phyloP scores from a whole-genome alignment of 2,113 vertebrate species.

The Pelvicachromis taeniatus region DNA sequence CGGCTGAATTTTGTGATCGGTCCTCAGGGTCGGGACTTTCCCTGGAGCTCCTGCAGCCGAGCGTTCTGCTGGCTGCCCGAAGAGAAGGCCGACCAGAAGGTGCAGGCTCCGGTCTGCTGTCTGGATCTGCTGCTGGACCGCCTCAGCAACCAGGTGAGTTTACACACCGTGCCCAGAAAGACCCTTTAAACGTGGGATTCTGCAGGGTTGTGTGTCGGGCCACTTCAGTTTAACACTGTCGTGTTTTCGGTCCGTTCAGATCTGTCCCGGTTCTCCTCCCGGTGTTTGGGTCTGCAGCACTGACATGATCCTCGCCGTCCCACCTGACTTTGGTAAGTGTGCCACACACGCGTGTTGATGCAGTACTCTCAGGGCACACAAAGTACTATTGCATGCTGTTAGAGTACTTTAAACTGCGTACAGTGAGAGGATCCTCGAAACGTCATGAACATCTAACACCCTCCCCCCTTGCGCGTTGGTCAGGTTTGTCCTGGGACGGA shows the following conservation, averaged over 20 bases:
- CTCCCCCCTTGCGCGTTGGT: not conserved
- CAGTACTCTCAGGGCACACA: not conserved
- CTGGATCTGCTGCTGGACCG: conserved; percentile 82
- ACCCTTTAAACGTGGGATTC: not conserved
- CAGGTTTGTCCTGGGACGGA: conserved; percentile 80
- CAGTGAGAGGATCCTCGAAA: not conserved
- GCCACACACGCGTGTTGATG: not conserved
- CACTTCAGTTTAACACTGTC: not conserved
- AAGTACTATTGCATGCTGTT: not conserved
- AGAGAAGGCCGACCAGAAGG: conserved; percentile 49
- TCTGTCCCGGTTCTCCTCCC: conserved; percentile 85
- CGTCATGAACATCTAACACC: fast-evolving
- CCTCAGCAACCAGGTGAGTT: conserved; percentile 76
- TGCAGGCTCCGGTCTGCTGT: conserved; percentile 83
- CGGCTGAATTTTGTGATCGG: not conserved
- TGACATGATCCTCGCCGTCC: conserved; percentile 84
- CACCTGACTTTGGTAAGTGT: conserved; percentile 73
- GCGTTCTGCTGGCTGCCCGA: conserved; percentile 86
- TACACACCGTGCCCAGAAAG: not conserved
- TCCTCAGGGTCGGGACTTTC: conserved; percentile 86
- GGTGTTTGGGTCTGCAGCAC: conserved; percentile 97
- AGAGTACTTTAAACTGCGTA: not conserved
- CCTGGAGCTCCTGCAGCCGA: conserved; percentile 88
- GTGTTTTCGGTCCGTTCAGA: conserved; percentile 53
- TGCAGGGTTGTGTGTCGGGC: not conserved